A percentile compares a stretch with the other conserved stretches of the same genome.
These are phyloP conservation scores for Diadema setosum DNA, from an alignment of 35 echinoderm and acorn worm species.

Conservation along the genomic window DNA sequence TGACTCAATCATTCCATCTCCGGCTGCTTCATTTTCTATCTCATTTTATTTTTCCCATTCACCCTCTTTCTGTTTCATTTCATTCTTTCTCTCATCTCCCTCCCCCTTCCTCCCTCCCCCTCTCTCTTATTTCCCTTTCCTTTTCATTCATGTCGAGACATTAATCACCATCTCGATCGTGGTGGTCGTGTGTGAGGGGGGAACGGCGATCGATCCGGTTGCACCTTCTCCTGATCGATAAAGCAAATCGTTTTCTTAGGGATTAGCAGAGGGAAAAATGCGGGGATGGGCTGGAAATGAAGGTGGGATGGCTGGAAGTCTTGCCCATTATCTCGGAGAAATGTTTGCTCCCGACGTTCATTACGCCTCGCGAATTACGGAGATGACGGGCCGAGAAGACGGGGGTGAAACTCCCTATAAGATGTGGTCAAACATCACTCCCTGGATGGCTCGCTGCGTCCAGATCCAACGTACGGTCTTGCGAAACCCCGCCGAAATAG, in stretches of 20 bases:
- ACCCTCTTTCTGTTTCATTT: neutral
- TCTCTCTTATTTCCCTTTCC: neutral
- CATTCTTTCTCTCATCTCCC: neutral
- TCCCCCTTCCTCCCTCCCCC: neutral
- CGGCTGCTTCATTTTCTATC: neutral
- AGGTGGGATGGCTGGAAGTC: neutral
- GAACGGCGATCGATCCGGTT: neutral
- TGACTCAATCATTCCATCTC: neutral
- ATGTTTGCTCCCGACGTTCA: neutral
- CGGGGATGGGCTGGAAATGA: neutral
- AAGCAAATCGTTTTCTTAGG: slow-evolving; percentile 2
- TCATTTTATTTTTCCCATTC: neutral
- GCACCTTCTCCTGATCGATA: neutral
- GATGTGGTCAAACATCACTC: neutral
- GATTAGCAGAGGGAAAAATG: neutral
- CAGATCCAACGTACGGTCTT: too few species aligned
- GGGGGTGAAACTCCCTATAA: neutral
- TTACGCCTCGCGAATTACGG: neutral
- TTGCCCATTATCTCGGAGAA: neutral
- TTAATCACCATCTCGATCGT: neutral
- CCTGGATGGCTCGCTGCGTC: too few species aligned
- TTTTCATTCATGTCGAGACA: neutral
- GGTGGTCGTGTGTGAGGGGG: neutral
- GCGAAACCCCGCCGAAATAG: too few species aligned
- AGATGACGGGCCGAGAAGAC: neutral